These are phyloP conservation scores for Pimephales promelas DNA, from an alignment of 2,113 vertebrate genomes.

Conservation along the genomic window DNA sequence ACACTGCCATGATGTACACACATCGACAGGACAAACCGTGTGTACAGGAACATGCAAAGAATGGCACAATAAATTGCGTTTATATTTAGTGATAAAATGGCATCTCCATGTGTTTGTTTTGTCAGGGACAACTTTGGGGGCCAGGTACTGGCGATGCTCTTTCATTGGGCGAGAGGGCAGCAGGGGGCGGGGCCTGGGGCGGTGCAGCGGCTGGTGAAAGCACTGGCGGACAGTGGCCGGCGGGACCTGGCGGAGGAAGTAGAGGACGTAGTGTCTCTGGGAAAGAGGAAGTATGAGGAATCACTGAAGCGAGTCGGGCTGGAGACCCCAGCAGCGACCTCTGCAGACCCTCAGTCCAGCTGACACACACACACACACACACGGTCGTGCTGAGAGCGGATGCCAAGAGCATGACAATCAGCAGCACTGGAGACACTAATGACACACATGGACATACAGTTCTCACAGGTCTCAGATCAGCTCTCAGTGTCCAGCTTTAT, in stretches of 20 bases:
- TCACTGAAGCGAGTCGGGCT: constrained; percentile 85
- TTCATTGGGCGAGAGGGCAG: constrained; percentile 87
- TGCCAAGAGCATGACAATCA: not conserved
- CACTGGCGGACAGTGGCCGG: constrained; percentile 84
- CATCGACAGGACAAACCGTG: not conserved
- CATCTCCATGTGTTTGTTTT: not conserved
- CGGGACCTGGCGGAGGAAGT: constrained; percentile 90
- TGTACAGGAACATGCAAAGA: not conserved
- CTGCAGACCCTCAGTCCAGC: constrained; percentile 13
- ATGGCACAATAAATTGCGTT: no score
- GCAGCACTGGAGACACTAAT: constrained; percentile 4
- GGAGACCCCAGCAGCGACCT: constrained; percentile 60
- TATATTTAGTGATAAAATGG: not conserved
- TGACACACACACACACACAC: constrained; percentile 27
- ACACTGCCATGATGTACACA: no score
- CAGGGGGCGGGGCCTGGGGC: constrained; percentile 75
- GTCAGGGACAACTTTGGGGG: constrained; percentile 81
- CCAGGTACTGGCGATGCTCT: constrained; percentile 89
- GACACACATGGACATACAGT: not conserved
- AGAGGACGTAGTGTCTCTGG: constrained; percentile 81
- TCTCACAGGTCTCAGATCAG: constrained; percentile 8
- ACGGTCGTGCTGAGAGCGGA: not conserved
- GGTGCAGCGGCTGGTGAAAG: constrained; percentile 75
- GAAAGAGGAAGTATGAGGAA: constrained; percentile 84
- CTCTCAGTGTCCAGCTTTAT: not conserved